Percentiles rank a stretch among this genome's conserved stretches.
phyloP scores from a whole-genome alignment of 2,888 invertebrate species.

The Ceraclea dissimilis region DNA sequence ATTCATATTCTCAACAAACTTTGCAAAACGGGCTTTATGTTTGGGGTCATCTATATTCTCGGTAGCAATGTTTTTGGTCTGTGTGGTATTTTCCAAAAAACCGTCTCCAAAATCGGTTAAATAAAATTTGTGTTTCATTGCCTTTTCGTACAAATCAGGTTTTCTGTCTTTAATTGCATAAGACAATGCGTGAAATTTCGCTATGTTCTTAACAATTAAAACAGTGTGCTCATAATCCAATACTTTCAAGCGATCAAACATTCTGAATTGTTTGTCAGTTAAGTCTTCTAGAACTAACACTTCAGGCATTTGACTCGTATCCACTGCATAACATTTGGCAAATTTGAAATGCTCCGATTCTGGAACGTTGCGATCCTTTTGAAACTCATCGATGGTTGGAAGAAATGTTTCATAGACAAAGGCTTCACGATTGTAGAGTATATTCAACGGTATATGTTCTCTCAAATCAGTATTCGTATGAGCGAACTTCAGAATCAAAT shows the following conservation, averaged over 20 bases:
- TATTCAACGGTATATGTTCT: background rate
- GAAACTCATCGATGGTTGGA: conserved; percentile 7
- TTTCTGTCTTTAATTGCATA: conserved; percentile 26
- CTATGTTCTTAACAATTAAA: conserved; percentile 24
- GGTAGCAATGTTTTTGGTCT: background rate
- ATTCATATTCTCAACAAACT: background rate
- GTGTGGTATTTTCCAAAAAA: background rate
- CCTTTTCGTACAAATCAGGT: conserved; percentile 13
- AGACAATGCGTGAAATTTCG: conserved; percentile 27
- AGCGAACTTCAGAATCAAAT: conserved; percentile 4
- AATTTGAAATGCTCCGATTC: conserved; percentile 3
- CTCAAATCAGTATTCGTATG: background rate
- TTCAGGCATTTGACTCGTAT: conserved; percentile 12
- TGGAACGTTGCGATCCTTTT: conserved; percentile 4
- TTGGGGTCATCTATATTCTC: background rate
- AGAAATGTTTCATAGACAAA: conserved; percentile 12
- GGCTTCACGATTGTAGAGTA: conserved; percentile 9
- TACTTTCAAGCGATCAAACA: conserved; percentile 21
- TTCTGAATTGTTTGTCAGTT: conserved; percentile 17
- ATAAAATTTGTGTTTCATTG: background rate
- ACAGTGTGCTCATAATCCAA: conserved; percentile 21
- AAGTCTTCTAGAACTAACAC: conserved; percentile 26
- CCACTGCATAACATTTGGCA: background rate
- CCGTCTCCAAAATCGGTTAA: background rate
- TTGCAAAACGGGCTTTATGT: background rate